phyloP scores from a whole-genome alignment of 2,113 vertebrate genomes.

The Callionymus lyra region DNA sequence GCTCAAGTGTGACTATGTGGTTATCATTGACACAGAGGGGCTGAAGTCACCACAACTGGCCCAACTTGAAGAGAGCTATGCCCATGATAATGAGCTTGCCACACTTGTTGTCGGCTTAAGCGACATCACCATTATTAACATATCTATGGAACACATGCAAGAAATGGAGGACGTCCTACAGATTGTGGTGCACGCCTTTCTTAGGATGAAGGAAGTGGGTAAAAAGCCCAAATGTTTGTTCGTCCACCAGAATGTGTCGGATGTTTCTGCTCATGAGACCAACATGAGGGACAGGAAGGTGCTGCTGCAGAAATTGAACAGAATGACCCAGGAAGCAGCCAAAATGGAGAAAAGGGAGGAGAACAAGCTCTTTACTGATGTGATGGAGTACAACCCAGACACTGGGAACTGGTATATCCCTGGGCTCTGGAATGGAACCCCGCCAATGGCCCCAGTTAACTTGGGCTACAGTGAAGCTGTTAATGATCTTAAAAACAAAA shows the following conservation, averaged over 20 bases:
- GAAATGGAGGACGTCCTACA: slow-evolving; percentile 53
- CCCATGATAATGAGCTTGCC: slow-evolving; percentile 68
- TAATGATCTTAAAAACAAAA: slow-evolving; percentile 36
- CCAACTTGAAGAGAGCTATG: slow-evolving; percentile 32
- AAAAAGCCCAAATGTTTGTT: slow-evolving; percentile 67
- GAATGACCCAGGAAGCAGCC: slow-evolving; percentile 50
- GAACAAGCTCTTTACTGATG: slow-evolving; percentile 38
- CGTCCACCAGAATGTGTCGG: slow-evolving; percentile 66
- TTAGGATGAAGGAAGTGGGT: slow-evolving; percentile 53
- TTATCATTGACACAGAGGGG: slow-evolving; percentile 54
- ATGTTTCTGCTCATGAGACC: slow-evolving; percentile 44
- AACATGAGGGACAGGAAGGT: slow-evolving; percentile 44
- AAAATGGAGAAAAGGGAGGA: slow-evolving; percentile 49
- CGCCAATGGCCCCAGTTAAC: slow-evolving; percentile 62
- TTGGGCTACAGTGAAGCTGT: slow-evolving; percentile 53
- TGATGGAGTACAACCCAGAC: slow-evolving; percentile 42
- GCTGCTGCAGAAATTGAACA: slow-evolving; percentile 50
- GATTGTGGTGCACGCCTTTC: slow-evolving; percentile 42
- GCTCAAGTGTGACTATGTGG: slow-evolving; percentile 49
- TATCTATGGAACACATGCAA: slow-evolving; percentile 37
- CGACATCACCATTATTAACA: slow-evolving; percentile 62
- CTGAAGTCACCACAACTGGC: slow-evolving; percentile 34
- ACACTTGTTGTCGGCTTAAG: slow-evolving; percentile 70
- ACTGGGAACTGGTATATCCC: slow-evolving; percentile 57
- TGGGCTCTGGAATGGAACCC: slow-evolving; percentile 57